phyloP scores from a whole-genome alignment of 1,140 invertebrate species.

The Drosophila setifemur region DNA sequence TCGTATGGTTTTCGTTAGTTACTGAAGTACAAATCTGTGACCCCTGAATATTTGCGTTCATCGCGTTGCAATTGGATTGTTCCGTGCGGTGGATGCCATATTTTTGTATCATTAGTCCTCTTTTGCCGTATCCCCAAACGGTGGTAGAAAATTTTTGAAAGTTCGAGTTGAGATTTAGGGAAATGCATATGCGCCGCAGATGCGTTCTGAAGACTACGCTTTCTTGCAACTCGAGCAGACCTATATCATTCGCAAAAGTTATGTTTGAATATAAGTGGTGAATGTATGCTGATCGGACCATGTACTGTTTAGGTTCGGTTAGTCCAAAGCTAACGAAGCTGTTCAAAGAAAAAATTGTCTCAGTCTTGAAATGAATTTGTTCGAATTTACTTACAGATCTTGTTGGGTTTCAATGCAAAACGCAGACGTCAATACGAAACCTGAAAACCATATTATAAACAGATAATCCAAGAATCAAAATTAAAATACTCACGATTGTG shows the following conservation, averaged over 20 bases:
- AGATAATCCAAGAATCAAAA: not conserved
- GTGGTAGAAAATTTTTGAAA: fast-evolving
- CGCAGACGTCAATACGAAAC: not conserved
- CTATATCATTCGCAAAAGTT: not conserved
- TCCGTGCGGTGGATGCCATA: too few relatives aligned
- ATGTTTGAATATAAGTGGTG: not conserved
- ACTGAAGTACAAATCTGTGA: not conserved
- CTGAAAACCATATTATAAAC: not conserved
- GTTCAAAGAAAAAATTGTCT: not conserved
- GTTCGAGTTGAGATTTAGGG: fast-evolving
- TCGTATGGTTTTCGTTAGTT: too few relatives aligned
- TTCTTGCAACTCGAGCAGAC: not conserved
- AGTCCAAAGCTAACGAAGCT: not conserved
- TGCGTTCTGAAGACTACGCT: not conserved
- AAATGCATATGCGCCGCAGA: slow-evolving; percentile 3
- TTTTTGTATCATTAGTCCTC: too few relatives aligned
- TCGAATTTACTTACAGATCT: not conserved
- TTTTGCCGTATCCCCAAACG: not conserved
- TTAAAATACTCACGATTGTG: not conserved
- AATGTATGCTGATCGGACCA: not conserved
- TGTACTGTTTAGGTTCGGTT: not conserved
- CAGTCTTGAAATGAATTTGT: too few relatives aligned
- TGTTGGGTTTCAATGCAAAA: not conserved
- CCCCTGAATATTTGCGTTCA: too few relatives aligned
- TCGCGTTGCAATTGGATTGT: too few relatives aligned